Evolutionary conservation across 1,140 invertebrate genomes (phyloP).

Genomic region (Paramacrobiotus metropolitanus): DNA sequence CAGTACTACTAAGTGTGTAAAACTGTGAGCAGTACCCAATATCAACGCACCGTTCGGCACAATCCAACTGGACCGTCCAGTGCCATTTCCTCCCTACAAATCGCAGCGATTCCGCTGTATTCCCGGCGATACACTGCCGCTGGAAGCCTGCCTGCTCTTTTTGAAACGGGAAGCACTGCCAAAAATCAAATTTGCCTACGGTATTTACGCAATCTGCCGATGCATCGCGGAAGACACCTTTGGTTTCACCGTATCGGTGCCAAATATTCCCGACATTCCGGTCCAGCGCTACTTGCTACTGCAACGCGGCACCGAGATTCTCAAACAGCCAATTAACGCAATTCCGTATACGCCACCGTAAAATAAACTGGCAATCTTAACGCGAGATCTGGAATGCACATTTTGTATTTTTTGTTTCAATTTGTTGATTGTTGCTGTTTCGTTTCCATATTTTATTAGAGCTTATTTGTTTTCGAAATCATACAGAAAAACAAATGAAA

Average conservation of each 20-base stretch:
- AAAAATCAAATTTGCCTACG: background rate
- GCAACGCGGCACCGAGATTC: background rate
- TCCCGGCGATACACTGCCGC: background rate
- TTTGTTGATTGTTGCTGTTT: too few relatives aligned
- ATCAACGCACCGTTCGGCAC: background rate
- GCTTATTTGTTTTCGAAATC: too few relatives aligned
- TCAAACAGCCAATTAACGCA: background rate
- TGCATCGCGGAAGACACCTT: conserved; percentile 3
- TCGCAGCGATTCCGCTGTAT: background rate
- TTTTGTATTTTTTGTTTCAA: too few relatives aligned
- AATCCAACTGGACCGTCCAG: background rate
- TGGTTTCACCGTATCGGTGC: background rate
- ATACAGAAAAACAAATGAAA: too few relatives aligned
- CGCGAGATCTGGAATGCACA: too few relatives aligned
- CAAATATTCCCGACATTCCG: background rate
- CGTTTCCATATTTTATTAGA: too few relatives aligned
- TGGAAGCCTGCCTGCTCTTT: background rate
- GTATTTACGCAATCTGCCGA: background rate
- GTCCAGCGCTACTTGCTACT: background rate
- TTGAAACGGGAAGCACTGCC: background rate
- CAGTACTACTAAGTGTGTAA: too few relatives aligned
- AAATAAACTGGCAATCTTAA: too few relatives aligned
- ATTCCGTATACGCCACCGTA: background rate
- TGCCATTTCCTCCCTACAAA: background rate
- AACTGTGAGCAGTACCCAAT: background rate